Evolutionary conservation across 2,113 vertebrate species (phyloP).

Genomic region (Nanger granti): DNA sequence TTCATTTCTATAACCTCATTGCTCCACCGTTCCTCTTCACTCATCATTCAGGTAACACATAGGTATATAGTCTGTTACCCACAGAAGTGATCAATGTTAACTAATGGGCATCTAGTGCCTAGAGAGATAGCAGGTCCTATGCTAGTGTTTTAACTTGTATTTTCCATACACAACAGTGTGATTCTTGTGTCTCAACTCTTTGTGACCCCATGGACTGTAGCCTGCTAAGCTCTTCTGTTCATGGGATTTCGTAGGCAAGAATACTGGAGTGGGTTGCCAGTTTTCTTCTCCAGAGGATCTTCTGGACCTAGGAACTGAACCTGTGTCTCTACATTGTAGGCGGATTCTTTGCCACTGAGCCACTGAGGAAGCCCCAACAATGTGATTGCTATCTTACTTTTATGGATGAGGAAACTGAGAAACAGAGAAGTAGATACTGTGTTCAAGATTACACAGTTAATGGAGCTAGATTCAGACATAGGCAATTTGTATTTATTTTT

Average conservation of each 20-base stretch:
- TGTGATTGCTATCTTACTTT: background rate
- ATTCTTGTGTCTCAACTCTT: background rate
- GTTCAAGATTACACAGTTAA: background rate
- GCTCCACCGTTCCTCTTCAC: too few species aligned
- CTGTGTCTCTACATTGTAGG: background rate
- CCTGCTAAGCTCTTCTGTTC: background rate
- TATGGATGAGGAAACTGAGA: background rate
- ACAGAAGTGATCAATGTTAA: background rate
- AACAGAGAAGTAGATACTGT: background rate
- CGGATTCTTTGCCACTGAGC: background rate
- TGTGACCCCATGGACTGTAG: background rate
- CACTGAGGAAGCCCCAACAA: background rate
- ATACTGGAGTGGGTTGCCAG: background rate
- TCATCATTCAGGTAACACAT: fast-evolving
- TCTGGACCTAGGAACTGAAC: background rate
- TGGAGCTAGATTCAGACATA: background rate
- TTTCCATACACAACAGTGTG: background rate
- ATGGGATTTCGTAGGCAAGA: background rate
- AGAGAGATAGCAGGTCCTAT: background rate
- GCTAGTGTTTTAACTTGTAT: background rate
- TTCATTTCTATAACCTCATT: background rate
- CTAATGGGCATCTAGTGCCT: too few species aligned
- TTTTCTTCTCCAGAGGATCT: background rate
- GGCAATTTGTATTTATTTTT: background rate
- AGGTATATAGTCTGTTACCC: too few species aligned